phyloP scores from a whole-genome alignment of 2,888 invertebrate genomes.

The Laspeyria flexula region DNA sequence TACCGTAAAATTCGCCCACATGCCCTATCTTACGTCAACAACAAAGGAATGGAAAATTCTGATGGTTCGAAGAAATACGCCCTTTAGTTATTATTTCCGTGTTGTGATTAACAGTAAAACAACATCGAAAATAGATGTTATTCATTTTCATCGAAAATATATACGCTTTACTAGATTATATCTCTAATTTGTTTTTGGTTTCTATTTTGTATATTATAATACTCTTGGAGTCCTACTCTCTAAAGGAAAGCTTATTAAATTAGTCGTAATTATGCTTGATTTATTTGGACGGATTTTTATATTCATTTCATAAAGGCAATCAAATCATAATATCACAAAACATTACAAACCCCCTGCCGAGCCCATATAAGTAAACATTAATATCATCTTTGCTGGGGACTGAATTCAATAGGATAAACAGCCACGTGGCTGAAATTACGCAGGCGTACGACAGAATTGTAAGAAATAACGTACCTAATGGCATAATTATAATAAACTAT shows the following conservation, averaged over 20 bases:
- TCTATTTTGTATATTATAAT: too few relatives aligned
- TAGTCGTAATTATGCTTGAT: background rate
- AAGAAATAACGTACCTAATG: background rate
- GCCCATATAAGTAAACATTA: too few relatives aligned
- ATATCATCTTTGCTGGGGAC: background rate
- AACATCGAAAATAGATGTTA: too few relatives aligned
- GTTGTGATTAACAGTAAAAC: too few relatives aligned
- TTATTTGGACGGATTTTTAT: slow-evolving; percentile 2
- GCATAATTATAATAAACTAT: too few relatives aligned
- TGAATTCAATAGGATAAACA: background rate
- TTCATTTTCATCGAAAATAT: too few relatives aligned
- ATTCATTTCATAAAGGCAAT: background rate
- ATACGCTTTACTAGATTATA: too few relatives aligned
- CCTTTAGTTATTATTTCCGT: too few relatives aligned
- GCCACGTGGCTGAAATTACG: background rate
- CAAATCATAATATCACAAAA: too few relatives aligned
- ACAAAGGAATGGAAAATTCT: background rate
- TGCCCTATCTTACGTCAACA: background rate
- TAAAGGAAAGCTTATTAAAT: background rate
- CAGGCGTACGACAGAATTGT: background rate
- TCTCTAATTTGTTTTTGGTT: too few relatives aligned
- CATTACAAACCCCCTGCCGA: too few relatives aligned
- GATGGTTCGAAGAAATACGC: background rate
- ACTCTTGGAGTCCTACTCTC: too few relatives aligned
- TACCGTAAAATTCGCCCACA: background rate